phyloP scores from a whole-genome alignment of 2,797 vertebrate species.

The Gambelia wislizenii region DNA sequence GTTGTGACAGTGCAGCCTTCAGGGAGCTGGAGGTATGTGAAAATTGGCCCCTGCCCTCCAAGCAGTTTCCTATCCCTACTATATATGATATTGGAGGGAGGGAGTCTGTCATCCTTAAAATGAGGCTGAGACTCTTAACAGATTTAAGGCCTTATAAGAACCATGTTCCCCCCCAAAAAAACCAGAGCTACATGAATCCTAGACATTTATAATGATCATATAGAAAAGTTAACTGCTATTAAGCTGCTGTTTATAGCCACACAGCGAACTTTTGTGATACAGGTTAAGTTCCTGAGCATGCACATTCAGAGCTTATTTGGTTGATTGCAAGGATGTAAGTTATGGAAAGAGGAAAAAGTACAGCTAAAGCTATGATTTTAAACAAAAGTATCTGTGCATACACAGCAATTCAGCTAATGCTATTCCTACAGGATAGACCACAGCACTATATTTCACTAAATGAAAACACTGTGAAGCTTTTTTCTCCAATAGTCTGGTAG shows the following conservation, averaged over 20 bases:
- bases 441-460: background rate
- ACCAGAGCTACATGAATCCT: background rate
- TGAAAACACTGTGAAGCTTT: background rate
- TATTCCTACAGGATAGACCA: background rate
- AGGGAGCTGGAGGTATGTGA: no score
- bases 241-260: background rate
- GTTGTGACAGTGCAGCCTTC: no score
- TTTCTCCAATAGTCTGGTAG: background rate
- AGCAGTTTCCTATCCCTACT: no score
- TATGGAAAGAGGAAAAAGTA: background rate
- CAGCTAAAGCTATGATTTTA: background rate
- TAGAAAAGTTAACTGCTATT: background rate
- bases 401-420: background rate
- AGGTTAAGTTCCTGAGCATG: background rate
- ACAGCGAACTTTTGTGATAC: conserved; percentile 10
- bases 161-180: background rate
- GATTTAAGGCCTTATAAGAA: background rate
- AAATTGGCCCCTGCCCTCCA: no score
- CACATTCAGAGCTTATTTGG: background rate
- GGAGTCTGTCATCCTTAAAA: background rate
- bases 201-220: conserved; percentile 6
- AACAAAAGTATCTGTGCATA: no score
- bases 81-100: no score
- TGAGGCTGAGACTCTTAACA: background rate
- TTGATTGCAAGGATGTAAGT: background rate